Base-by-base conservation (phyloP, 2,797 vertebrate genomes). In the Diceros bicornis region DNA sequence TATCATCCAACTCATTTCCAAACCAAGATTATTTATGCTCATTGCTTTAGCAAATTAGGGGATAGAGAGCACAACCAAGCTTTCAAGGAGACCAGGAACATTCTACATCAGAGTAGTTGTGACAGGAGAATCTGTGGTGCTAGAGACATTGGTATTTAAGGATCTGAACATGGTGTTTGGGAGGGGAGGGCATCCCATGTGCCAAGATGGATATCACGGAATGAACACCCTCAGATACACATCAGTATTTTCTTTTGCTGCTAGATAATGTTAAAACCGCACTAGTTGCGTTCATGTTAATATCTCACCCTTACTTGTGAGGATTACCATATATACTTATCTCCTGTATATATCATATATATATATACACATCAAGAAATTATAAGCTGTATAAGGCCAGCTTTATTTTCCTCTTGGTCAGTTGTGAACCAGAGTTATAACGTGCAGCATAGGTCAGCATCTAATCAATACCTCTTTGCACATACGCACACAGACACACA, bases 1-100 rank as follows among this genome's bases (percentile, higher is more conserved):
- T 77, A 52, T 68, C 32, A 83, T 29, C 18, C 52, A 66, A 90
- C 71, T 94, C 57, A 37, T 96, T 59, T 93, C 64, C 37, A 91
- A 68, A 83, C 11, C 25, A 47, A 44, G 32, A 6, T 57, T 84
- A n/a, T 93, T 93, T 88, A 47, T 96, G 27, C 4, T 96, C 41
- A 78, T 75, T 85, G 23, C 4, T 34, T 71, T 20, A 55, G 69
- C 41, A 94, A 94, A 57, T 93, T 91, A 74, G 61, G 25, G 29
- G 2, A 4, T 62, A 47, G 55, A 93, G 25, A 25, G 41, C 10
- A 96, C 72, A 72, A 21, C 27, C 29, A n/a, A 85, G 4, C 16
- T 89, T 94, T 86, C 37, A 72, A 79, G 34, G 82, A 83, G 25
- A 71, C 16, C 74, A 77, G 57, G 32, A 94, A 29, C 41, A 68